These are phyloP conservation scores for Goniozus legneri DNA, from an alignment of 1,140 invertebrate species.

Conservation along the genomic window DNA sequence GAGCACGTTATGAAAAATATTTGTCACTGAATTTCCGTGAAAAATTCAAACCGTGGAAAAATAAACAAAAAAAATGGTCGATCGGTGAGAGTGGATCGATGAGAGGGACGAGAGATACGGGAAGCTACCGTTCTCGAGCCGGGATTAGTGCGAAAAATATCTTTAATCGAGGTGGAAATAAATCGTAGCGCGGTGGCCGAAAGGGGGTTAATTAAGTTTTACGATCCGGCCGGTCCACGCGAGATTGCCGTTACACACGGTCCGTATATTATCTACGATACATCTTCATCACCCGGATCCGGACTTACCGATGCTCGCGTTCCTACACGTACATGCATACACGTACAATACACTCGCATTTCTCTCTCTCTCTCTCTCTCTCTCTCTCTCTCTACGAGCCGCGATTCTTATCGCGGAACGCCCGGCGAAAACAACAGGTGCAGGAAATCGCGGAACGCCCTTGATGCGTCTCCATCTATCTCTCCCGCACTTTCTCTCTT, in stretches of 20 bases:
- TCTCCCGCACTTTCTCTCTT: slow-evolving; percentile 3
- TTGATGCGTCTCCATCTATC: slow-evolving; percentile 11
- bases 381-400: background rate
- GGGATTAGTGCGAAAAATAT: slow-evolving; percentile 20
- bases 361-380: background rate
- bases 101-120: too few relatives aligned
- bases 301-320: too few relatives aligned
- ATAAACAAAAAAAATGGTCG: too few relatives aligned
- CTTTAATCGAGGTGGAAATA: slow-evolving; percentile 22
- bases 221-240: slow-evolving; percentile 13
- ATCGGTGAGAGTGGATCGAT: too few relatives aligned
- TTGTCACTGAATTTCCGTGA: too few relatives aligned
- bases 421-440: slow-evolving; percentile 30
- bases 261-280: slow-evolving; percentile 28
- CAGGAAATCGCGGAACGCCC: slow-evolving; percentile 24
- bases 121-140: background rate
- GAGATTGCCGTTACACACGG: slow-evolving; percentile 19
- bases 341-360: too few relatives aligned
- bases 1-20: too few relatives aligned
- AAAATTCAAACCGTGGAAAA: too few relatives aligned
- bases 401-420: slow-evolving; percentile 26
- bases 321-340: too few relatives aligned
- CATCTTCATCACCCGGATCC: slow-evolving; percentile 25
- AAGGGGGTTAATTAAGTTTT: slow-evolving; percentile 32
- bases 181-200: slow-evolving; percentile 22